Evolutionary conservation across 2,113 vertebrate genomes (phyloP).

Genomic region (Brevimyrus niger): DNA sequence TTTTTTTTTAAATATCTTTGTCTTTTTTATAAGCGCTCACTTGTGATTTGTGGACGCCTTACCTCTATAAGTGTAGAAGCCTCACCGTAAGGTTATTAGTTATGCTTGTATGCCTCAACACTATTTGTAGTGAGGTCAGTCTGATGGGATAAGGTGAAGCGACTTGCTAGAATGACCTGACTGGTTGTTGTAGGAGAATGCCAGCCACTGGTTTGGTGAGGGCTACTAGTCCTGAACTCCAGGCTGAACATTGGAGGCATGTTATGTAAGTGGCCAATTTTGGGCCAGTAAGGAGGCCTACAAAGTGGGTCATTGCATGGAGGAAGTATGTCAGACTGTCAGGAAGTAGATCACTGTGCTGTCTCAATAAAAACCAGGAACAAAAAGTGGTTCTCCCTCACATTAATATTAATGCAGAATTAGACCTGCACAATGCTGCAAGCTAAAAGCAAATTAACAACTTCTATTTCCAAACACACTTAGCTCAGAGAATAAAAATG

Average conservation of each 20-base stretch:
- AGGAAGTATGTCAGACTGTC: conserved; percentile 10
- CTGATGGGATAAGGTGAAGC: not conserved
- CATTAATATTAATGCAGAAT: not conserved
- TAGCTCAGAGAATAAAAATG: not conserved
- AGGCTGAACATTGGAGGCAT: not conserved
- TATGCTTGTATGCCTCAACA: not conserved
- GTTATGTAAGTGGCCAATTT: conserved; percentile 29
- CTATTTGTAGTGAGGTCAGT: not conserved
- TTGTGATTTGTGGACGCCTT: not conserved
- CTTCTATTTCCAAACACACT: not conserved
- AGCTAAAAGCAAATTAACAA: not conserved
- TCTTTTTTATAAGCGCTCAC: not conserved
- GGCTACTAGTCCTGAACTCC: not conserved
- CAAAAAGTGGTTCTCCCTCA: not conserved
- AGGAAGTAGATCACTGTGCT: not conserved
- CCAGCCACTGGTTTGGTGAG: not conserved
- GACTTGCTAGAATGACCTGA: not conserved
- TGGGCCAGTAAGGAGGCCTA: conserved; percentile 16
- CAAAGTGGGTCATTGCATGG: conserved; percentile 26
- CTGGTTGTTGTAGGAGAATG: not conserved
- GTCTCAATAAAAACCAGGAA: not conserved
- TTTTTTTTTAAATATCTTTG: not conserved
- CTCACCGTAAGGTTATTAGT: not conserved
- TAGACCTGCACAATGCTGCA: not conserved
- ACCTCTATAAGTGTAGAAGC: too few relatives aligned